phyloP scores from a whole-genome alignment of 1,140 invertebrate species.

The Meloidogyne hapla region DNA sequence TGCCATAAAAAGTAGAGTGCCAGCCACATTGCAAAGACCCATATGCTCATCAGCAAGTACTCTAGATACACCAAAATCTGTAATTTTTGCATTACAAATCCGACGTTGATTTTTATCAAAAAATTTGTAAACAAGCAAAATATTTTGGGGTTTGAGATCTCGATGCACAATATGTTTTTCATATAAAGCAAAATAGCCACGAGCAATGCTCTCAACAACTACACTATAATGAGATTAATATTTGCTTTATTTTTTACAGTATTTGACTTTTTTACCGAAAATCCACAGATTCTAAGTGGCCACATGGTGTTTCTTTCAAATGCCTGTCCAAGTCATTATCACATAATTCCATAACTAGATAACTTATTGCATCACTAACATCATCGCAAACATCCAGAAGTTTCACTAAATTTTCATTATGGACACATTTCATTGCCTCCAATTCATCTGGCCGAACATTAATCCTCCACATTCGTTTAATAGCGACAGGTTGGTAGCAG shows the following conservation, averaged over 20 bases:
- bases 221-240: slow-evolving; percentile 45
- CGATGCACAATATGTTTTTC: slow-evolving; percentile 58
- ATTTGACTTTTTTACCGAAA: slow-evolving; percentile 28
- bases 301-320: slow-evolving; percentile 32
- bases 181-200: slow-evolving; percentile 58
- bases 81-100: slow-evolving; percentile 55
- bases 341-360: slow-evolving; percentile 58
- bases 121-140: slow-evolving; percentile 41
- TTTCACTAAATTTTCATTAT: slow-evolving; percentile 45
- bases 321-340: slow-evolving; percentile 56
- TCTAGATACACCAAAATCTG: slow-evolving; percentile 59
- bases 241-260: background rate
- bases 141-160: slow-evolving; percentile 63
- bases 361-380: slow-evolving; percentile 37
- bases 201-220: slow-evolving; percentile 53
- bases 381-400: slow-evolving; percentile 57
- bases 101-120: slow-evolving; percentile 25
- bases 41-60: slow-evolving; percentile 46
- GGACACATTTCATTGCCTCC: slow-evolving; percentile 40
- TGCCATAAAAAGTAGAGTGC: slow-evolving; percentile 42
- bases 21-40: slow-evolving; percentile 58
- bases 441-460: slow-evolving; percentile 43
- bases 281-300: slow-evolving; percentile 26
- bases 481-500: slow-evolving; percentile 22
- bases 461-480: slow-evolving; percentile 43